A percentile compares a stretch with the other conserved stretches of the same genome.
These are phyloP conservation scores for Cenopis cana DNA, from an alignment of 2,888 invertebrate species.

Conservation along the genomic window DNA sequence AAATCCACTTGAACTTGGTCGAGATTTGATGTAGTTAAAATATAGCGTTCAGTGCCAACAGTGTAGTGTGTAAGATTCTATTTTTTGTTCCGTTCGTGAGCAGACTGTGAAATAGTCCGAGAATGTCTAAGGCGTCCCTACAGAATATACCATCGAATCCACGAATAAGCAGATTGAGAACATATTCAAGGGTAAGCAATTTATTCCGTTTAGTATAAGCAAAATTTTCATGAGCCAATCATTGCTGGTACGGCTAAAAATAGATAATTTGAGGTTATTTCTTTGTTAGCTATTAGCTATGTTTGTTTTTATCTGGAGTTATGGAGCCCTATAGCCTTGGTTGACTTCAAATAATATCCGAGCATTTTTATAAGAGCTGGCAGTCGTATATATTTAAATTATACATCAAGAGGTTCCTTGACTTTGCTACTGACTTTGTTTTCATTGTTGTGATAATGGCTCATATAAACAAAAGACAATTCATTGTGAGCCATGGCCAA, in stretches of 20 bases:
- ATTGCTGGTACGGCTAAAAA: slow-evolving; percentile 35
- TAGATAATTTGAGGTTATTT: slow-evolving; percentile 45
- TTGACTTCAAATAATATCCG: slow-evolving; percentile 6
- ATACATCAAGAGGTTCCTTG: slow-evolving; percentile 3
- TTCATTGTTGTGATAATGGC: neutral
- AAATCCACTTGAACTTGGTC: slow-evolving; percentile 59
- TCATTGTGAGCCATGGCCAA: neutral
- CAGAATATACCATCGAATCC: slow-evolving; percentile 81
- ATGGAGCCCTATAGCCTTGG: slow-evolving; percentile 33
- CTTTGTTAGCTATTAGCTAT: slow-evolving; percentile 39
- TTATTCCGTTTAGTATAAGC: slow-evolving; percentile 6
- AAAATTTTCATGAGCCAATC: slow-evolving; percentile 8
- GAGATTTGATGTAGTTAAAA: slow-evolving; percentile 58
- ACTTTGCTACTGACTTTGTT: slow-evolving; percentile 1
- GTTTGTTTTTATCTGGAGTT: slow-evolving; percentile 41
- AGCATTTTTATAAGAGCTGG: neutral
- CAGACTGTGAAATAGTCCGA: slow-evolving; percentile 54
- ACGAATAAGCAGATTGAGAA: slow-evolving; percentile 76
- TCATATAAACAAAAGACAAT: slow-evolving; percentile 11
- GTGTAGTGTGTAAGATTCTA: slow-evolving; percentile 62
- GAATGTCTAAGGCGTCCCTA: slow-evolving; percentile 80
- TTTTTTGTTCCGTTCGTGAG: slow-evolving; percentile 62
- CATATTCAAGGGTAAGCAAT: slow-evolving; percentile 78
- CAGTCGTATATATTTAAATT: neutral
- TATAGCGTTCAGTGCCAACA: slow-evolving; percentile 60